Evolutionary conservation across 2,797 vertebrate species (phyloP).

Genomic region (Tympanoctomys barrerae): DNA sequence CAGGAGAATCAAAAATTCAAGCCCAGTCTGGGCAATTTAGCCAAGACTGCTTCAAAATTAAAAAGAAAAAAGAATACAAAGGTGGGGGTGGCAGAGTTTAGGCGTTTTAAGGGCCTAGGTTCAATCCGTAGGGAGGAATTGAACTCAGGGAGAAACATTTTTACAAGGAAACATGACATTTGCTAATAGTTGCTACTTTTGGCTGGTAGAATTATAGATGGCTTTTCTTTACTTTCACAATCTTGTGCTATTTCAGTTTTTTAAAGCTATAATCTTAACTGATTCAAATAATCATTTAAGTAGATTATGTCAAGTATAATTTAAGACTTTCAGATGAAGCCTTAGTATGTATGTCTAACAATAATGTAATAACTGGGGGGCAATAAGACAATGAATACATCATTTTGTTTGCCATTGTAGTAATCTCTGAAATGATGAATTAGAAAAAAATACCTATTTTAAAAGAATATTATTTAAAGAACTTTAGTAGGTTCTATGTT

Average conservation of each 20-base stretch:
- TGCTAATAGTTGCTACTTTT: slow-evolving; percentile 65
- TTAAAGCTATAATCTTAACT: slow-evolving; percentile 50
- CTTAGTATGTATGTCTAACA: background rate
- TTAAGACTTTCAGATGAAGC: slow-evolving; percentile 23
- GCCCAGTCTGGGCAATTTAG: background rate
- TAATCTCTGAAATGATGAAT: slow-evolving; percentile 30
- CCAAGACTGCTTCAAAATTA: background rate
- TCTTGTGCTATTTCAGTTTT: slow-evolving; percentile 59
- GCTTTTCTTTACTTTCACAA: slow-evolving; percentile 65
- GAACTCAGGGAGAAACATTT: background rate
- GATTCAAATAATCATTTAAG: slow-evolving; percentile 46
- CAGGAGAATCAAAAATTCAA: background rate
- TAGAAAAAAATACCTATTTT: slow-evolving; percentile 37
- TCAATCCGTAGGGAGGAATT: background rate
- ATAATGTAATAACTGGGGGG: slow-evolving; percentile 9
- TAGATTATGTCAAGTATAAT: slow-evolving; percentile 63
- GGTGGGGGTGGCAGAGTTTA: background rate
- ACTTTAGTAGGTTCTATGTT: background rate
- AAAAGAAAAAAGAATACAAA: background rate
- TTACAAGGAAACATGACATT: slow-evolving; percentile 55
- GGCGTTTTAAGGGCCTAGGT: background rate
- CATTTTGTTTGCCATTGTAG: slow-evolving; percentile 12
- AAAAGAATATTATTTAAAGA: slow-evolving; percentile 48
- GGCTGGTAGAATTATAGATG: background rate
- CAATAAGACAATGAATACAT: background rate